phyloP scores from a whole-genome alignment of 2,888 invertebrate species.

The Phyto melanocephala region DNA sequence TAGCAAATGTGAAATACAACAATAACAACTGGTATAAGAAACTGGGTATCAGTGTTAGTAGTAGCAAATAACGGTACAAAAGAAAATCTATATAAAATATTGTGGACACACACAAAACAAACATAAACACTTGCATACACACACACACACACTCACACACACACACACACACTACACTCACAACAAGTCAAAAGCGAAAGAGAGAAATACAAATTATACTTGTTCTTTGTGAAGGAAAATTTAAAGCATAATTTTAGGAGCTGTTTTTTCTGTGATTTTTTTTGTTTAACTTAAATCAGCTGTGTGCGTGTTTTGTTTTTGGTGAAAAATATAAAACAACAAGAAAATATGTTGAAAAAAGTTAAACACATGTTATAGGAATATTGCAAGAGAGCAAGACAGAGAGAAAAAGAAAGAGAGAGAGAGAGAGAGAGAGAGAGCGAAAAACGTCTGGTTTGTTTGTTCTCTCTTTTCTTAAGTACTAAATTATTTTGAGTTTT shows the following conservation, averaged over 20 bases:
- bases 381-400: not conserved
- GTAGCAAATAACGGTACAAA: slow-evolving; percentile 46
- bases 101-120: too few species aligned
- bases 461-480: too few species aligned
- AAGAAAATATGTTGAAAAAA: slow-evolving; percentile 1
- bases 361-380: slow-evolving; percentile 22
- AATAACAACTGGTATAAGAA: not conserved
- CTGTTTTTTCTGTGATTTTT: not conserved
- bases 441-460: too few species aligned
- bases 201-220: not conserved
- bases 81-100: not conserved
- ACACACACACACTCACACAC: too few species aligned
- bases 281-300: slow-evolving; percentile 37
- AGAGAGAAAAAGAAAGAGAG: not conserved
- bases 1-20: slow-evolving; percentile 10
- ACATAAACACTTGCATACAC: too few species aligned
- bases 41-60: slow-evolving; percentile 62
- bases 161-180: too few species aligned
- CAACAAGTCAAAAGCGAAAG: not conserved
- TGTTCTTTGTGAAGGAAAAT: not conserved
- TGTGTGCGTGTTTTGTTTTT: slow-evolving; percentile 33
- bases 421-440: too few species aligned
- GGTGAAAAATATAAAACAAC: not conserved
- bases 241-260: slow-evolving; percentile 33
- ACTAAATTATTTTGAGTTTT: too few species aligned